Evolutionary conservation across 2,113 vertebrate genomes (phyloP), one percentile per base, ranked within the genome.

Genomic region (Cacatua alba): DNA sequence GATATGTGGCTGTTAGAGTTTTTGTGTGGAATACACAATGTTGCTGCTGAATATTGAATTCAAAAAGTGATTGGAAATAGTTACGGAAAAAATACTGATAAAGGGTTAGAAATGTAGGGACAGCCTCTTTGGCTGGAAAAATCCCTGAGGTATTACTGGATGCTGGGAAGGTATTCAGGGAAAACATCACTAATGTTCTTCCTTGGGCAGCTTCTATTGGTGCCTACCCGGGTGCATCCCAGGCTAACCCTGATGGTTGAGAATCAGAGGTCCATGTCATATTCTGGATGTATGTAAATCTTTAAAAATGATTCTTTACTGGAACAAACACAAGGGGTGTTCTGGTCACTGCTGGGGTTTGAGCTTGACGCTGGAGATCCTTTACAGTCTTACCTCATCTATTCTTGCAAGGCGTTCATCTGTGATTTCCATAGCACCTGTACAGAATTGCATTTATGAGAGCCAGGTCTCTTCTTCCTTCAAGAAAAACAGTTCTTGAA

Each of bases 251-350:
- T 63, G 28, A 44, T 75, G 75, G 20, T 46, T 84, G 62, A 46
- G 43, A 37, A 44, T 41, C 13, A 23, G 2, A 68, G 44, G 33
- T 11, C 29, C 1, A 0, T 53, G 31, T 26, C 11, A 4, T n/a
- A 2, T 31, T 75, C 24, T 77, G 55, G 10, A 23, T 53, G 2
- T 31, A 37, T 23, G 51, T 24, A 35, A 41, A 28, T 49, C 6
- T 59, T 53, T 13, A 24, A 6, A 43, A 75, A 82, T 37, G 8
- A 28, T 6, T 46, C 26, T 72, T 52, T n/a, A 28, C 18, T 57
- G 20, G 25, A 9, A 37, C 37, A 53, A 65, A 44, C 23, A 11
- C 16, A 37, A 13, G 33, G 62, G 11, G 0, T 1, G 48, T 77
- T 92, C 59, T 48, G 7, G 39, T 92, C 14, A 4, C n/a, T 82